Conservation (phyloP, 1,140 invertebrate species). For the Venustaconcha ellipsiformis region DNA sequence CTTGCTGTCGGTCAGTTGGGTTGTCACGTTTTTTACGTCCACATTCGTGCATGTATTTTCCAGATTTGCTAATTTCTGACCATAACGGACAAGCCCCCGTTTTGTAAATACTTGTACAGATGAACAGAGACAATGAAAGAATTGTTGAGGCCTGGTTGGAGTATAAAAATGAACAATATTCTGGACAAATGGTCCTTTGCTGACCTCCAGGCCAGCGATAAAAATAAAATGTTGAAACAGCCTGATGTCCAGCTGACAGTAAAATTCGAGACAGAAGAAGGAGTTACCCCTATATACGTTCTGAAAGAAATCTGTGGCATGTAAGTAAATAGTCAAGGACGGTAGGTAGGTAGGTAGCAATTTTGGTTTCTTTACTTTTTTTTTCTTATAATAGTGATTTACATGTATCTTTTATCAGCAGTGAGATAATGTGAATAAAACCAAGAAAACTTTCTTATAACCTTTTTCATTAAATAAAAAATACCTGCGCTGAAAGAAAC, state of each 20-base stretch:
- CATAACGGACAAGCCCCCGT: no score
- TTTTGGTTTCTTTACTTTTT: background rate
- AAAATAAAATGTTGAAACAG: background rate
- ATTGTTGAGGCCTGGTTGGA: conserved; percentile 1
- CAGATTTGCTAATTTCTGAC: no score
- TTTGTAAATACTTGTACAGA: no score
- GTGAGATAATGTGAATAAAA: background rate
- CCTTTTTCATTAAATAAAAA: background rate
- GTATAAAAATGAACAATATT: conserved; percentile 4
- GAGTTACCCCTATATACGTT: conserved; percentile 3
- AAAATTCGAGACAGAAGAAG: conserved; percentile 7
- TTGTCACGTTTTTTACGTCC: no score
- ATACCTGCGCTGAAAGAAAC: background rate
- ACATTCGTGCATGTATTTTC: no score
- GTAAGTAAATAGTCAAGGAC: conserved; percentile 9
- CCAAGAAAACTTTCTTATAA: background rate
- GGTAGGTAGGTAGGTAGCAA: background rate
- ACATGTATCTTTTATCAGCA: background rate
- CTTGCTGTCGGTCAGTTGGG: no score
- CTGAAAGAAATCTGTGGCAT: conserved; percentile 23
- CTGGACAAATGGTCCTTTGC: background rate
- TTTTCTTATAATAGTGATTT: background rate
- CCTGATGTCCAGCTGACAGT: conserved; percentile 9
- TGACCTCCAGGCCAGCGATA: conserved; percentile 4
- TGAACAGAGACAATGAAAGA: background rate